Base-by-base conservation (phyloP, 2,113 vertebrate species). In the Atherinomorus stipes region DNA sequence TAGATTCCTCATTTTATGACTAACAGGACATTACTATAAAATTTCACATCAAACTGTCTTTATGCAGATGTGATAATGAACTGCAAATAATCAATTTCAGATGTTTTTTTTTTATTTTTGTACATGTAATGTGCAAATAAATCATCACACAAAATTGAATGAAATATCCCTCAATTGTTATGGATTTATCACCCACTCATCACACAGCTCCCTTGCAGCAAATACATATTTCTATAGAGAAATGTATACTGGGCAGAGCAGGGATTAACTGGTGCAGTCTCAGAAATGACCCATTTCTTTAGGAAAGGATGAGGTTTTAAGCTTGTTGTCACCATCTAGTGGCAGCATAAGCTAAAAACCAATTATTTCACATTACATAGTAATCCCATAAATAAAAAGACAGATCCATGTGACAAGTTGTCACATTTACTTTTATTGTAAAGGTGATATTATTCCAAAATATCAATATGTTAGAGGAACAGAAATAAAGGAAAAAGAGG, bases 371-470 rank as follows among this genome's bases (percentile, higher is more conserved):
- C 11, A 21, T 28, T 18, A 23, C 3, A 37, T 10, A 9, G n/a
- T 42, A 19, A 23, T 13, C 25, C 11, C 16, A 42, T 4, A 18
- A 84, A 78, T n/a, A 73, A 89, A 83, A 78, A 58, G 28, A 80
- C 80, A 71, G 51, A 82, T 71, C 21, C 77, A 63, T 70, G 60
- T 88, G 79, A 84, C 83, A 86, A 79, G 71, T 88, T 91, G 76
- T 93, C 91, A 93, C 90, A 66, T 91, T 94, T 88, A 91, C 88
- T 94, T 94, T 95, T 93, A 95, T 96, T 96, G 94, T 96, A 97
- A 97, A 96, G 93, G 94, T 95, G 93, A 95, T 95, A 95, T 95
- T 96, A 96, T 96, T 94, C 93, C 95, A 96, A 97, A 96, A 93
- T 93, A 94, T 93, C 88, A 95, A 94, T 85, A 89, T 90, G 89